Evolutionary conservation across 2,797 vertebrate genomes (phyloP).

Genomic region (Epinephelus malabaricus): DNA sequence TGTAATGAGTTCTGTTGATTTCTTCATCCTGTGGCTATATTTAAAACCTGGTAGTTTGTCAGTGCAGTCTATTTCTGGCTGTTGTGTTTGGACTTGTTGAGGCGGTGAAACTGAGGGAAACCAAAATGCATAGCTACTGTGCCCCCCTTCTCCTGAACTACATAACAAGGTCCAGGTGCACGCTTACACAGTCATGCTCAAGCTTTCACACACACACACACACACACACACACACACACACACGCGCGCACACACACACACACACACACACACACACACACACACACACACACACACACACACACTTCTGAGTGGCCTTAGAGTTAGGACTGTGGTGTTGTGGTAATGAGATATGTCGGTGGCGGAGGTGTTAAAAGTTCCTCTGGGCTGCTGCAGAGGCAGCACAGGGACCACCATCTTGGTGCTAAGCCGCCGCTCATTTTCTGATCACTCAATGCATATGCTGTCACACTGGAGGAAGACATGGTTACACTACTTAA

Average conservation of each 20-base stretch:
- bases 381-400: conserved; percentile 57
- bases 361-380: conserved; percentile 74
- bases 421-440: conserved; percentile 56
- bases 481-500: background rate
- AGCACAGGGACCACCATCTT: conserved; percentile 63
- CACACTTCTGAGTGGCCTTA: conserved; percentile 40
- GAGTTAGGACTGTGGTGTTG: conserved; percentile 37
- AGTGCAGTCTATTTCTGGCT: conserved; percentile 33
- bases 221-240: conserved; percentile 22
- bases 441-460: conserved; percentile 49
- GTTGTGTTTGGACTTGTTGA: conserved; percentile 54
- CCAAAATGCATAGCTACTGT: conserved; percentile 70
- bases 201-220: conserved; percentile 5
- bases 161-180: conserved; percentile 78
- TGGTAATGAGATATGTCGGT: conserved; percentile 68
- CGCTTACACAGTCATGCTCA: conserved; percentile 19
- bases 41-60: conserved; percentile 33
- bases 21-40: conserved; percentile 33
- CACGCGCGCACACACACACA: conserved; percentile 34
- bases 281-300: conserved; percentile 25
- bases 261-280: conserved; percentile 25
- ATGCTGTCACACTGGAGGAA: conserved; percentile 18
- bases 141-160: conserved; percentile 50
- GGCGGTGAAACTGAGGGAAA: conserved; percentile 56
- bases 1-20: conserved; percentile 34